Conservation (phyloP, 2,797 vertebrate species). For the Botia almorhae region DNA sequence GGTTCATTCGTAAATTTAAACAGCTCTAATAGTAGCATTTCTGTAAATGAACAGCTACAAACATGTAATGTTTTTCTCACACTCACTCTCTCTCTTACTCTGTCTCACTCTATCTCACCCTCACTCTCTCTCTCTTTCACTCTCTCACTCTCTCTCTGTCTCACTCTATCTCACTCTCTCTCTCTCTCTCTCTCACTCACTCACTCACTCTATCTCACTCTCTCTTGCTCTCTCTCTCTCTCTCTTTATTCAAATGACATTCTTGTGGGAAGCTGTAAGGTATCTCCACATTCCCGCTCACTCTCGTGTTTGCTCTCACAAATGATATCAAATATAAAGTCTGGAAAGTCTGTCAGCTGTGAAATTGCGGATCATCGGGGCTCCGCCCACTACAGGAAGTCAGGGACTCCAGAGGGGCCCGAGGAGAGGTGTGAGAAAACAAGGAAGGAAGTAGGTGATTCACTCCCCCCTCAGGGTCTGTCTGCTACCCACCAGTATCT, state of each 20-base stretch:
- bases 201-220: background rate
- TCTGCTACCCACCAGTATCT: slow-evolving; percentile 54
- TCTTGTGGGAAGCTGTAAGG: background rate
- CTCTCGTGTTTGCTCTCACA: slow-evolving; percentile 65
- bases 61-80: too few relatives aligned
- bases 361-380: slow-evolving; percentile 85
- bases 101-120: background rate
- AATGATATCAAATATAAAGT: slow-evolving; percentile 78
- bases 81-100: background rate
- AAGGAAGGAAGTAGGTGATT: slow-evolving; percentile 51
- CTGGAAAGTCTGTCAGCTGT: slow-evolving; percentile 78
- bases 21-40: too few relatives aligned
- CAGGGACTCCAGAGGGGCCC: slow-evolving; percentile 44
- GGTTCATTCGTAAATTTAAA: slow-evolving; percentile 4
- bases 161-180: background rate
- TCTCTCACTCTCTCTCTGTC: background rate
- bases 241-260: too few relatives aligned
- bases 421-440: slow-evolving; percentile 31
- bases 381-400: slow-evolving; percentile 69
- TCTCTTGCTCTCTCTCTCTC: background rate
- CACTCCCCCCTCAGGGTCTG: slow-evolving; percentile 57
- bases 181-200: background rate
- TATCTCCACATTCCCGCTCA: background rate
- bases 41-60: too few relatives aligned
- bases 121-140: background rate